phyloP scores from a whole-genome alignment of 2,113 vertebrate species.

The Mus spicilegus region DNA sequence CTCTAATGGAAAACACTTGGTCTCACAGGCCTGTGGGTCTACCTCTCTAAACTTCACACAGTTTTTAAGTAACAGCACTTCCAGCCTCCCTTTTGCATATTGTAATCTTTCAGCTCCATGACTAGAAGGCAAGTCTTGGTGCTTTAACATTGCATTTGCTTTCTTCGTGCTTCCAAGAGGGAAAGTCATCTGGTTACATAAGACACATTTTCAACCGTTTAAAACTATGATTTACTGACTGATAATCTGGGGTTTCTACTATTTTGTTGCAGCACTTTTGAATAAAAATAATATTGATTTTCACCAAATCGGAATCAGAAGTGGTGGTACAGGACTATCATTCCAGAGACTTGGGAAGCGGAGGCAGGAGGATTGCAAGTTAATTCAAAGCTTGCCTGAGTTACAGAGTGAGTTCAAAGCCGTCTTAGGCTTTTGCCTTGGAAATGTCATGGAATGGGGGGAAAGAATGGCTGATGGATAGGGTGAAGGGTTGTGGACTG shows the following conservation, averaged over 20 bases:
- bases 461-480: neutral
- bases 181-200: neutral
- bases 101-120: neutral
- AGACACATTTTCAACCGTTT: neutral
- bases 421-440: neutral
- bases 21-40: neutral
- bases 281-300: conserved; percentile 51
- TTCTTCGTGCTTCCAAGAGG: neutral
- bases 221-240: neutral
- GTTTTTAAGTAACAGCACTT: neutral
- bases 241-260: neutral
- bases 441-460: neutral
- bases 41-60: too few relatives aligned
- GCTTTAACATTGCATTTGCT: neutral
- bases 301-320: neutral
- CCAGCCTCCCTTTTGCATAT: neutral
- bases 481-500: neutral
- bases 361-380: neutral
- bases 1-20: neutral
- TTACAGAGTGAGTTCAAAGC: neutral
- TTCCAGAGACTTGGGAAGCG: neutral
- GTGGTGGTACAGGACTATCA: neutral
- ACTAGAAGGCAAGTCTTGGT: neutral
- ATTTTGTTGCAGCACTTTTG: neutral
- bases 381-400: neutral